Base-by-base conservation (phyloP, 92 coral and sea anemone species). In the Virgularia gustaviana region DNA sequence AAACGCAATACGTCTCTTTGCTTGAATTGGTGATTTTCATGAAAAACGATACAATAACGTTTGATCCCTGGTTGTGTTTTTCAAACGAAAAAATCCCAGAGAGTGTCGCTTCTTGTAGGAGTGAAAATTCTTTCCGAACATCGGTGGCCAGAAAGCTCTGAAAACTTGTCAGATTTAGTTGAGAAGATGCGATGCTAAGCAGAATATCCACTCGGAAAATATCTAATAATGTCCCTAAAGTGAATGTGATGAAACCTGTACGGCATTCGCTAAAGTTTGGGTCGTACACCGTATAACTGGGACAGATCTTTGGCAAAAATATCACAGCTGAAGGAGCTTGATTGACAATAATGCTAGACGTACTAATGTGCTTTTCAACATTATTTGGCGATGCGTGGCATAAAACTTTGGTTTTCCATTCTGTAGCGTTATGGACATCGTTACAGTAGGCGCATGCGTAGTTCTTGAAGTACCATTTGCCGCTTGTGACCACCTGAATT, bases 381-480 rank as follows among this genome's bases (percentile, higher is more conserved):
- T n/a, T n/a, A n/a, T n/a, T n/a, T n/a, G 71, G 25, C 2, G 1
- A 0, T 10, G 0, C 0, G 53, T n/a, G 53, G 15, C 71, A 64
- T 6, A 19, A 0, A 1, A 1, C 31, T 6, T 1, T 0, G 5
- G 31, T 1, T 1, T 0, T n/a, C 71, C 71, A 64, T 37, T 35
- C 32, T 20, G 0, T 44, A 6, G 49, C 23, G 0, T 9, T 10
- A 3, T 24, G 24, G 10, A 27, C 6, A 6, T 41, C 57, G 34
- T 66, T 66, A 15, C 73, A 66, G 5, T 2, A 20, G 2, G 57
- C 73, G 10, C 73, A 66, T 28, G 39, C 73, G 16, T 23, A 15
- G 41, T 66, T 66, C 22, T 66, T 66, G 30, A 23, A 66, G 66
- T 24, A 57, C 37, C 22, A 1, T 7, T 6, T 3, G 0, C 55